These are phyloP conservation scores for Idaea straminata DNA, from an alignment of 2,888 invertebrate species.

Conservation along the genomic window DNA sequence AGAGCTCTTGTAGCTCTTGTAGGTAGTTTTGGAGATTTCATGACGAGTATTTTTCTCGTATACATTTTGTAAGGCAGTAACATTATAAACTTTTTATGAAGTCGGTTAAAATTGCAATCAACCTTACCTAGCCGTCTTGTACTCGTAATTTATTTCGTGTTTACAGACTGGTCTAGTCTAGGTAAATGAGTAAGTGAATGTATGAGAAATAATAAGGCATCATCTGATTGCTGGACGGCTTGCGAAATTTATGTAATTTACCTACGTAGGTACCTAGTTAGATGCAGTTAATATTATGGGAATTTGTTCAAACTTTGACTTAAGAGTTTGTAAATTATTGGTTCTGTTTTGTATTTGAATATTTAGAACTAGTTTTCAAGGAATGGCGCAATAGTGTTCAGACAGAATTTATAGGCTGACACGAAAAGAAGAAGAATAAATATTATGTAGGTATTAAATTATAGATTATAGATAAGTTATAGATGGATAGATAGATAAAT, in stretches of 20 bases:
- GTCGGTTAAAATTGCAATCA: conserved; percentile 13
- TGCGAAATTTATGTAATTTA: not conserved
- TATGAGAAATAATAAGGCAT: conserved; percentile 1
- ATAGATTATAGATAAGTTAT: no score
- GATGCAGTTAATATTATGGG: not conserved
- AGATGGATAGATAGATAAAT: no score
- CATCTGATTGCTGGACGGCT: not conserved
- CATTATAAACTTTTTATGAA: not conserved
- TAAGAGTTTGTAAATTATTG: not conserved
- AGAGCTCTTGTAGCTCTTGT: no score
- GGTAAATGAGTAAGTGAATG: conserved; percentile 1
- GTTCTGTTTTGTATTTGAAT: not conserved
- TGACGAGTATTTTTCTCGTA: no score
- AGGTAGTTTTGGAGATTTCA: no score
- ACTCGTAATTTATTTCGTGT: not conserved
- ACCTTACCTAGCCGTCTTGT: not conserved
- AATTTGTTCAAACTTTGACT: not conserved
- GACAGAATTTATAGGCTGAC: conserved; percentile 1
- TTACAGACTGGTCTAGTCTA: not conserved
- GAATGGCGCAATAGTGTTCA: not conserved
- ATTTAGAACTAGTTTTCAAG: not conserved
- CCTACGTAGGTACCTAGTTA: not conserved
- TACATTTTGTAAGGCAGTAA: no score
- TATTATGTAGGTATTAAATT: no score
- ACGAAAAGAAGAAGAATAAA: not conserved